Conservation (phyloP, 2,888 invertebrate genomes). For the Chalcosyrphus nemorum region DNA sequence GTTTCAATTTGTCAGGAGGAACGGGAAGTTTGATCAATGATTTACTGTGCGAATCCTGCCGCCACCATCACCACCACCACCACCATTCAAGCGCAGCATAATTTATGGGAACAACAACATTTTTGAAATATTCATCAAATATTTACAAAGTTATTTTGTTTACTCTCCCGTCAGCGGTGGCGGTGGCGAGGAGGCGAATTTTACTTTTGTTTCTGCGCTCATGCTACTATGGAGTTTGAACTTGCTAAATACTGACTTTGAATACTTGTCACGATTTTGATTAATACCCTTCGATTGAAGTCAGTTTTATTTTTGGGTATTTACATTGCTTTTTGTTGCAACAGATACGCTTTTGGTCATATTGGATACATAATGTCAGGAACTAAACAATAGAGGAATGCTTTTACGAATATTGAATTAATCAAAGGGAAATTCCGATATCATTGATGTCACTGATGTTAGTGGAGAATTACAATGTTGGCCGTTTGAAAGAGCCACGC, state of each 20-base stretch:
- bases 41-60: conserved; percentile 26
- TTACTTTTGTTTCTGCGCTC: conserved; percentile 13
- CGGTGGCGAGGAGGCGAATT: not conserved
- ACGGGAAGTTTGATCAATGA: conserved; percentile 70
- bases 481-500: too few species aligned
- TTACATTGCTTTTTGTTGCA: not conserved
- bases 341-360: not conserved
- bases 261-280: conserved; percentile 30
- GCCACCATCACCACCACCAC: not conserved
- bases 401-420: too few species aligned
- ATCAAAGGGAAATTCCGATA: too few species aligned
- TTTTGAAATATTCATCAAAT: conserved; percentile 63
- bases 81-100: conserved; percentile 26
- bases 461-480: too few species aligned
- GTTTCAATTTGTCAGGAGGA: conserved; percentile 30
- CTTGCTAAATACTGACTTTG: not conserved
- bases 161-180: not conserved
- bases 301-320: not conserved
- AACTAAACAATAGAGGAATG: too few species aligned
- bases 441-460: too few species aligned
- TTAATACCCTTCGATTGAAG: conserved; percentile 8
- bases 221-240: not conserved
- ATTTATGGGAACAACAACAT: conserved; percentile 63
- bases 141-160: conserved; percentile 53
- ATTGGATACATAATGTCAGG: too few species aligned